Evolutionary conservation across 2,888 invertebrate genomes (phyloP), one percentile per base, ranked within the genome.

Genomic region (Drosophila monieri): DNA sequence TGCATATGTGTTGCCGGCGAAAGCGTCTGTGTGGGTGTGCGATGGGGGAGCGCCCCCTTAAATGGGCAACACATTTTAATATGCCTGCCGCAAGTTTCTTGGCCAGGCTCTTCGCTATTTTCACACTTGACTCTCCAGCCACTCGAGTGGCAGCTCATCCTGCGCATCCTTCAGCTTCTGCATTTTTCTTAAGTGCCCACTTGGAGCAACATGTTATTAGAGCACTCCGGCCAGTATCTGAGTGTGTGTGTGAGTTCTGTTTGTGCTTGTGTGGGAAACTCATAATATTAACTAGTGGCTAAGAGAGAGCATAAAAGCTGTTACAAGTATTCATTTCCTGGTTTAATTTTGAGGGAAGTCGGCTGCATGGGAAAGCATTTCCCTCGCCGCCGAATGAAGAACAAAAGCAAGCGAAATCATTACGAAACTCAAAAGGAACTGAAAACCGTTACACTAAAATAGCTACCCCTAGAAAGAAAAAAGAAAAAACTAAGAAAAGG

Each of bases 141-240:
- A 73, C 37, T 71, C 37, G 46, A 73, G 73, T 71, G 73, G 66
- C 59, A 49, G 57, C 32, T 49, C 55, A 65, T 54, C 64, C 35
- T 15, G 46, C 48, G 23, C n/a, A 15, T 46, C 37, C 46, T 37
- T 35, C 25, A 47, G 8, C 61, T 54, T 46, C 15, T 44, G 39
- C 41, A 47, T 60, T 54, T 72, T 74, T 67, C 84, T 74, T 67
- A 73, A 80, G 80, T 71, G 86, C 47, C 73, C 76, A 60, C 78
- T 71, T 49, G 39, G 55, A 69, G 74, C 72, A 64, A 72, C 72
- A 71, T 71, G 72, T 71, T 72, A 71, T 72, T 72, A 72, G 72
- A 47, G 53, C 44, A 47, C 68, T 52, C 43, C 41, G 48, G 27
- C 53, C 41, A 32, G 47, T 47, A 30, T 56, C 12, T 15, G 30